These are phyloP conservation scores for Bruchidius siliquastri DNA, from an alignment of 2,888 invertebrate species.

Conservation along the genomic window DNA sequence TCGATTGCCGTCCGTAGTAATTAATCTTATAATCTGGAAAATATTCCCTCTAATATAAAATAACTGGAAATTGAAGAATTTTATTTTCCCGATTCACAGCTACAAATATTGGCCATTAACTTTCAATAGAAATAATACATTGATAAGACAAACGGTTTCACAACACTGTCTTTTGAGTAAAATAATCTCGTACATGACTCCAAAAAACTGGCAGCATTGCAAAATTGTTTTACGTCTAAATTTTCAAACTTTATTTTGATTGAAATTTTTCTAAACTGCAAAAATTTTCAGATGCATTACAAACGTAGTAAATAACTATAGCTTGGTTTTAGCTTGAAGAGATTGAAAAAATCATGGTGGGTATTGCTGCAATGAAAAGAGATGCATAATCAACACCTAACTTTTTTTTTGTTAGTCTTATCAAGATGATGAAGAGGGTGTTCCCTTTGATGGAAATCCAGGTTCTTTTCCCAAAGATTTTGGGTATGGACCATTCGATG, in stretches of 20 bases:
- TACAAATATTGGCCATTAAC: too few species aligned
- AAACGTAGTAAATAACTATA: not conserved
- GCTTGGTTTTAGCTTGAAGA: not conserved
- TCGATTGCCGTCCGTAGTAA: too few species aligned
- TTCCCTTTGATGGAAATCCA: conserved; percentile 48
- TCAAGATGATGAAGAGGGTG: conserved; percentile 48
- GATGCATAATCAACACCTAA: not conserved
- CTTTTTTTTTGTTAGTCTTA: conserved; percentile 29
- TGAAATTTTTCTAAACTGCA: not conserved
- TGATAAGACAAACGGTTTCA: too few species aligned
- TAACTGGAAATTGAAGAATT: too few species aligned
- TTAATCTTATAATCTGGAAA: too few species aligned
- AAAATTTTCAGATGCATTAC: not conserved
- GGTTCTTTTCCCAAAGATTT: conserved; percentile 87
- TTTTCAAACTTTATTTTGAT: not conserved
- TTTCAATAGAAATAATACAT: too few species aligned
- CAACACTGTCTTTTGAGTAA: too few species aligned
- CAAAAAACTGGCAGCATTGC: not conserved
- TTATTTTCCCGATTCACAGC: too few species aligned
- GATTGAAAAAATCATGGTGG: not conserved
- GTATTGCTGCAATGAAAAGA: not conserved
- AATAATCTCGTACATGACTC: too few species aligned
- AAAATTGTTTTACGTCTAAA: not conserved
- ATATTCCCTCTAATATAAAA: too few species aligned
- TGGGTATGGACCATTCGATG: conserved; percentile 85